phyloP scores from a whole-genome alignment of 1,140 invertebrate species.

The Musca vetustissima region DNA sequence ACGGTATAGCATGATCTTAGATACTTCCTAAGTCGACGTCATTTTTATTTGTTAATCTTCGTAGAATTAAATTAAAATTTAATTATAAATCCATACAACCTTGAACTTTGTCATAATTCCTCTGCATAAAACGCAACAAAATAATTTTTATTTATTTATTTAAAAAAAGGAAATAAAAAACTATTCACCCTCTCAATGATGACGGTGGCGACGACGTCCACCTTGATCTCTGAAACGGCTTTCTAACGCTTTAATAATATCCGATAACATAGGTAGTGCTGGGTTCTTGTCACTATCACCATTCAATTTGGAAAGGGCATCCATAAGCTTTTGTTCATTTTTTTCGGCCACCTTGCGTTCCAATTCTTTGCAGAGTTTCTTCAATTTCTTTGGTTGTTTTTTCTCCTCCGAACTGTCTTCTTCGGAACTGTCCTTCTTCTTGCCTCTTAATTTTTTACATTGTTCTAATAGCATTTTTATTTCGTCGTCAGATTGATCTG shows the following conservation, averaged over 20 bases:
- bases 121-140: too few species aligned
- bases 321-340: constrained; percentile 27
- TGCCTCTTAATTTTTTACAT: too few species aligned
- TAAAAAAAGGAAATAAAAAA: too few species aligned
- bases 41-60: too few species aligned
- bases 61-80: too few species aligned
- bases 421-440: background rate
- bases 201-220: background rate
- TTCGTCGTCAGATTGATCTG: background rate
- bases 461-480: too few species aligned
- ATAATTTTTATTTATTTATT: too few species aligned
- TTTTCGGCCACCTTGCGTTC: constrained; percentile 35
- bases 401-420: constrained; percentile 38
- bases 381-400: constrained; percentile 41
- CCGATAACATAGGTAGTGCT: background rate
- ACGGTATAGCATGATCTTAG: too few species aligned
- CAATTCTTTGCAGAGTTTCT: constrained; percentile 45
- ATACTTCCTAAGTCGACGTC: too few species aligned
- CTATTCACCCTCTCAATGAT: too few species aligned
- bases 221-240: background rate
- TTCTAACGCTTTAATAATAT: background rate
- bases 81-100: too few species aligned
- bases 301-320: background rate
- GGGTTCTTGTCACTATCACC: background rate
- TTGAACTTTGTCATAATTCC: too few species aligned